phyloP scores from a whole-genome alignment of 2,113 vertebrate species.

The Hippocampus barbouri region DNA sequence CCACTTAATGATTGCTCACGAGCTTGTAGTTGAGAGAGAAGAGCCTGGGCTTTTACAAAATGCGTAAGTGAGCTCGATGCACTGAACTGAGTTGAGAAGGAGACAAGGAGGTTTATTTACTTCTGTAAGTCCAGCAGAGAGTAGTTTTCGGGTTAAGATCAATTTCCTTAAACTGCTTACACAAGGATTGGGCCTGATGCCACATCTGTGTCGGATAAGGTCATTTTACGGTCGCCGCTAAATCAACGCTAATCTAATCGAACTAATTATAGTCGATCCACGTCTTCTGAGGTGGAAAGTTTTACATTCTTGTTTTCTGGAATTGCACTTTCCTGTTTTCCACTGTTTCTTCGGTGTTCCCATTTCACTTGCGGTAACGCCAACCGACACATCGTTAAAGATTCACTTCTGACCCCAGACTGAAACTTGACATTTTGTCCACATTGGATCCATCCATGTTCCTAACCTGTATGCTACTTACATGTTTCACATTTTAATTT shows the following conservation, averaged over 20 bases:
- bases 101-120: neutral
- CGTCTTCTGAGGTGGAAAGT: neutral
- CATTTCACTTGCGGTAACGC: neutral
- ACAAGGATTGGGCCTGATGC: constrained; percentile 12
- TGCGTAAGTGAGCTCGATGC: neutral
- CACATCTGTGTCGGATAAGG: constrained; percentile 10
- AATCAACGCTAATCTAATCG: constrained; percentile 6
- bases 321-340: neutral
- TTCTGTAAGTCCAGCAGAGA: neutral
- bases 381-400: neutral
- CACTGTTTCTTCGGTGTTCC: neutral
- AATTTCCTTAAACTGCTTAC: constrained; percentile 7
- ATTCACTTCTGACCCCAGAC: constrained; percentile 8
- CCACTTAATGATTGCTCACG: constrained; percentile 5
- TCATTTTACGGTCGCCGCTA: constrained; percentile 24
- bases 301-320: neutral
- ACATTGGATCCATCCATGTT: no score
- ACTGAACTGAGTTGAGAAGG: neutral
- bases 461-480: neutral
- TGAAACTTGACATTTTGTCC: neutral
- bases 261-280: constrained; percentile 5
- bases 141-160: neutral
- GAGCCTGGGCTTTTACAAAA: neutral
- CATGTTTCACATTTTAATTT: neutral
- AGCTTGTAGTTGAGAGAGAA: neutral